Conservation (phyloP, 2,797 vertebrate genomes). For the Sus cebifrons region DNA sequence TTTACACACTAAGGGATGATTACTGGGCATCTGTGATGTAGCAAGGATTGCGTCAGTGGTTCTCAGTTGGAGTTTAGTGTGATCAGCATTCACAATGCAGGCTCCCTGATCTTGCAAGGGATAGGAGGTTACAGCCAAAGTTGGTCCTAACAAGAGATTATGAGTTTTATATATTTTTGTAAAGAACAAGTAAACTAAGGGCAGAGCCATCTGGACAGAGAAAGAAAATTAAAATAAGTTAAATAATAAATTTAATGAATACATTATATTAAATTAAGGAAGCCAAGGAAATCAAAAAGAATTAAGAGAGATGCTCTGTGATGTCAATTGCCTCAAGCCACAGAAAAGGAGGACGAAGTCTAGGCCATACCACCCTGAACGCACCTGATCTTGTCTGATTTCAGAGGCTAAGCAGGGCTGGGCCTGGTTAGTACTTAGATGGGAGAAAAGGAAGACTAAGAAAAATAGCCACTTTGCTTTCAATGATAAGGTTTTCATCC, state of each 20-base stretch:
- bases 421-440: too few species aligned
- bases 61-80: background rate
- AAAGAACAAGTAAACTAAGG: constrained; percentile 48
- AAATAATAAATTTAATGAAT: background rate
- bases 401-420: too few species aligned
- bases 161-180: background rate
- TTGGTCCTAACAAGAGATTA: background rate
- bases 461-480: background rate
- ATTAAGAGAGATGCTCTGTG: background rate
- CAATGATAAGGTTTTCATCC: background rate
- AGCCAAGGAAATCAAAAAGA: background rate
- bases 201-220: background rate
- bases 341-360: background rate
- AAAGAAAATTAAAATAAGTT: constrained; percentile 16
- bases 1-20: background rate
- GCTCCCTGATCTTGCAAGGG: background rate
- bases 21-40: background rate
- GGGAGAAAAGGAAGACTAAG: background rate
- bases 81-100: background rate
- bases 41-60: background rate
- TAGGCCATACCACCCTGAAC: too few species aligned
- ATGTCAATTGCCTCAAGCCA: background rate
- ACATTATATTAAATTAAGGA: background rate
- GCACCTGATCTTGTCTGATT: too few species aligned
- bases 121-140: background rate